Base-by-base conservation (phyloP, 2,113 vertebrate species). In the Macaca mulatta region DNA sequence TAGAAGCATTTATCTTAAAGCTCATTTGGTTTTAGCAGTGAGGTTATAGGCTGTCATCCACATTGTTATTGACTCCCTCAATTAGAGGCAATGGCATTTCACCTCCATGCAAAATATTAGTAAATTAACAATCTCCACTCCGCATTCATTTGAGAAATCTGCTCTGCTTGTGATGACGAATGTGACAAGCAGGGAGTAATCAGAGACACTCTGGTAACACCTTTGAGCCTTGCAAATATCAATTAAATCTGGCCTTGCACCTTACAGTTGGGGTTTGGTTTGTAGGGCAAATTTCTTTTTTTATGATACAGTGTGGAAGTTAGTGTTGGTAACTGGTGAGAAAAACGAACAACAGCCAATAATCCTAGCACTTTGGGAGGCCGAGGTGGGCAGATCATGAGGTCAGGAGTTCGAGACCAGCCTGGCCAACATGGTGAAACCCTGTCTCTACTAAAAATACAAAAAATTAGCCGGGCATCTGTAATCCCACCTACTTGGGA, bases 131-230 rank as follows among this genome's bases (percentile, higher is more conserved):
- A 52, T 89, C 69, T 59, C 64, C 81, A 20, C 84, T 92, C 95
- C 92, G 96, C 96, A 97, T 96, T 96, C 97, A 96, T 98, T 96
- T 90, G 92, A 72, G 95, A 93, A 97, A 97, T 97, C 85, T 92
- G n/a, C 84, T 92, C 84, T 83, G 77, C 67, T 94, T 90, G 84
- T 55, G 69, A 89, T 92, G 88, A 93, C 4, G 7, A 70, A 85
- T 1, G 2, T 92, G 81, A 93, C 94, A 96, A 95, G 72, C 75
- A 83, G 97, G 93, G 89, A 94, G 96, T 83, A 97, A 97, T 93
- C 27, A 94, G 72, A 83, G 55, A 82, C 89, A 80, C 52, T 92
- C 61, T 40, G 57, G 55, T 35, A 86, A 91, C 64, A 96, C 93
- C 96, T 92, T 45, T 45, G 88, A 86, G 75, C 40, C 72, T 72